Evolutionary conservation across 2,113 vertebrate species (phyloP), one percentile per base, ranked within the genome.

Genomic region (Percopsis transmontana): DNA sequence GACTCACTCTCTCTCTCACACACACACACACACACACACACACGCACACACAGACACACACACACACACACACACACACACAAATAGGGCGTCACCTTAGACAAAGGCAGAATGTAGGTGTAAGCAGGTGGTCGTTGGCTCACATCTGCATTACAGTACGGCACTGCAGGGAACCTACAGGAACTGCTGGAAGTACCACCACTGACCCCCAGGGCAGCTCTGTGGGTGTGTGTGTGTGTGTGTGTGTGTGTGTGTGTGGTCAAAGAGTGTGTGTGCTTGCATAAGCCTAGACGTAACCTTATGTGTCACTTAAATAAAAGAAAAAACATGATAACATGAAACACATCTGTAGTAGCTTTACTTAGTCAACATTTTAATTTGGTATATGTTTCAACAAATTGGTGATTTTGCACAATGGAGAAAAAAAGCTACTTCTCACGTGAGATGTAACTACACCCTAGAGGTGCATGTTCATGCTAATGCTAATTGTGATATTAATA

Each of bases 81-180:
- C 51, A 75, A 72, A 0, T 10, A 62, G 20, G 27, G 27, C 27
- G 27, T 33, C 27, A 50, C 38, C 16, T 50, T n/a, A 84, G 69
- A 86, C 82, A 89, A 86, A 80, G 50, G 56, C 27, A 4, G 11
- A 51, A 0, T 23, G 71, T 63, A 77, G 63, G 72, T 71, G 23
- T 38, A 33, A 68, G 60, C 69, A 81, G 74, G 80, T 73, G 81
- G 70, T 85, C 71, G 70, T 83, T 80, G 67, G 76, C 54, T 63
- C 57, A 41, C 67, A 85, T 89, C 80, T 87, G 65, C 83, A 88
- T 87, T 70, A 89, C 81, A 89, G 77, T 71, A 63, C 57, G 20
- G 70, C 74, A 76, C 84, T 9, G 20, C 80, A 79, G 80, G 79
- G 70, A 41, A 71, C 74, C 66, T 54, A 68, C 19, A 1, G 55